Percentiles rank a stretch among this genome's conserved stretches.
These are phyloP conservation scores for Ammodytes dubius DNA, from an alignment of 2,113 vertebrate genomes.

Conservation along the genomic window DNA sequence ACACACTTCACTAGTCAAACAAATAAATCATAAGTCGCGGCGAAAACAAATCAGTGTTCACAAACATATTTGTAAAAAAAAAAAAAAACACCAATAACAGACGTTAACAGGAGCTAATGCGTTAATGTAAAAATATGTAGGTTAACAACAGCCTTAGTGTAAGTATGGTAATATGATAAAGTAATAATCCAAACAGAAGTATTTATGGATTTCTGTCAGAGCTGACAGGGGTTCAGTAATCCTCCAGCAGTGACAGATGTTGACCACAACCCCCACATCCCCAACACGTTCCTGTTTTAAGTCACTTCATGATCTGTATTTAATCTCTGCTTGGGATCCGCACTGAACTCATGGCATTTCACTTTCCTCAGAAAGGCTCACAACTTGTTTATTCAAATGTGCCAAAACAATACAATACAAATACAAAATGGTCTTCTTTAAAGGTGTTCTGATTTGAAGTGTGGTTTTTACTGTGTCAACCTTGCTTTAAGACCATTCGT, in stretches of 20 bases:
- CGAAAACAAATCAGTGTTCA: neutral
- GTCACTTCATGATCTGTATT: slow-evolving; percentile 36
- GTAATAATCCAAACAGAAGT: slow-evolving; percentile 56
- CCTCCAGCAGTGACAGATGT: slow-evolving; percentile 59
- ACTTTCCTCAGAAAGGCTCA: neutral
- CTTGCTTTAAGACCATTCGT: neutral
- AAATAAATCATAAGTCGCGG: neutral
- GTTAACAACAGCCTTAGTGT: slow-evolving; percentile 71
- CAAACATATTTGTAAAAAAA: neutral
- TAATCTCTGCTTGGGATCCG: slow-evolving; percentile 33
- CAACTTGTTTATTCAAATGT: neutral
- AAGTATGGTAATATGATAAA: slow-evolving; percentile 60
- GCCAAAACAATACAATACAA: no score
- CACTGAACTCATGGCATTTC: neutral
- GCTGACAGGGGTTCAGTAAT: slow-evolving; percentile 41
- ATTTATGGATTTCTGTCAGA: slow-evolving; percentile 52
- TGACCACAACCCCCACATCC: neutral
- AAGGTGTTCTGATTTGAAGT: neutral
- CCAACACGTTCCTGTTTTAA: neutral
- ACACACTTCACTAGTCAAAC: slow-evolving; percentile 3
- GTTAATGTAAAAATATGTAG: slow-evolving; percentile 62
- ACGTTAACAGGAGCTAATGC: slow-evolving; percentile 22
- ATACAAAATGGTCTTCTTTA: no score
- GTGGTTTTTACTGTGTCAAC: no score
- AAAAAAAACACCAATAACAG: neutral